Base-by-base conservation (phyloP, 2,888 invertebrate genomes). In the Torymus auratus region DNA sequence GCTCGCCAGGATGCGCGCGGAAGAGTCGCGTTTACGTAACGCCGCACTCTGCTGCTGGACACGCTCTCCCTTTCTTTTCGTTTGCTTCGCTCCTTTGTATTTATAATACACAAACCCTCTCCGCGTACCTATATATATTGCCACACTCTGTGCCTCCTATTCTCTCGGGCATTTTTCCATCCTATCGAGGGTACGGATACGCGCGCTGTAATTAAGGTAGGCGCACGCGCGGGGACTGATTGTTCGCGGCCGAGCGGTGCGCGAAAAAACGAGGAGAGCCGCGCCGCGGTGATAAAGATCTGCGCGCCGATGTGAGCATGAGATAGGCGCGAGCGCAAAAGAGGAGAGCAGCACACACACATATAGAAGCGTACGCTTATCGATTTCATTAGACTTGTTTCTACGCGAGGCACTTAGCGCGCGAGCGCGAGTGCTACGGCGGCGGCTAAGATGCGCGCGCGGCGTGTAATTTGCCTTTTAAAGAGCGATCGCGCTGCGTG, bases 381-480 rank as follows among this genome's bases (percentile, higher is more conserved):
- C 58, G 70, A 74, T 80, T 73, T 70, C 74, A 74, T 80, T 80
- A 70, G 79, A 74, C 69, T 74, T 70, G 58, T 79, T 74, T 79
- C 74, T 15, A 55, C 52, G 62, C 15, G 20, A 28, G 17, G n/a
- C 55, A 28, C 28, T 52, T 7, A 14, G 12, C 60, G 2, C 64
- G 12, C 52, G n/a, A 15, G 15, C 23, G 15, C 14, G 15, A 15
- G 2, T n/a, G 10, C 5, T 12, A 53, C 3, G 17, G 20, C 23
- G 11, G 5, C 2, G 4, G 50, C n/a, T 70, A 5, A 20, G 17
- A 13, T 17, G 20, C 15, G 61, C 52, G 52, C 11, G 4, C 61
- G 53, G 52, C 60, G 60, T 75, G 76, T 62, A 76, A 76, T 76
- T 76, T 76, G 69, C 76, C 69, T 76, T 68, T 69, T 69, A 61